Conservation (phyloP, 2,113 vertebrate genomes). For the Astatotilapia flaviijosephi region DNA sequence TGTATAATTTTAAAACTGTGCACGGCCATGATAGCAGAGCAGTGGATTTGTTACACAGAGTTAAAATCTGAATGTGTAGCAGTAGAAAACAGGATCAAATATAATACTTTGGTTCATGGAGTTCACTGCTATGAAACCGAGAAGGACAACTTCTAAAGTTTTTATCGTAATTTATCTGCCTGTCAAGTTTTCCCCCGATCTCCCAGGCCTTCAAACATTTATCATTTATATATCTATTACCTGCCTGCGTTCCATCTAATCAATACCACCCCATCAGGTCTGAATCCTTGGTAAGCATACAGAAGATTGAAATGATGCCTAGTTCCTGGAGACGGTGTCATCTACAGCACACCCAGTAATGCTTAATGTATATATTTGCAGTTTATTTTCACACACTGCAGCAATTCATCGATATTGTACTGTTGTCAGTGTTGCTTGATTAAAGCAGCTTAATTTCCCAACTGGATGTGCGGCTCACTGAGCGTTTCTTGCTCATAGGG, state of each 20-base stretch:
- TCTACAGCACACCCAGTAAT: background rate
- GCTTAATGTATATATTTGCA: background rate
- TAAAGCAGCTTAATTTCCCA: background rate
- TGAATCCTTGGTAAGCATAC: background rate
- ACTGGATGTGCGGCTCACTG: background rate
- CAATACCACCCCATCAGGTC: slow-evolving; percentile 1
- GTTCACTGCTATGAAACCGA: background rate
- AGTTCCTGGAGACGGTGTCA: background rate
- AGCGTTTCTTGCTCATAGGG: background rate
- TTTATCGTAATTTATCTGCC: background rate
- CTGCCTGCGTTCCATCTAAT: background rate
- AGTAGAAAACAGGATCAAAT: background rate
- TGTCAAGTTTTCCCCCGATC: background rate
- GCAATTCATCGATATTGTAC: background rate
- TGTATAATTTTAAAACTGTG: background rate
- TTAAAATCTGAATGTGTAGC: background rate
- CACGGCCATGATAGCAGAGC: background rate
- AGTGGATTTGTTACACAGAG: background rate
- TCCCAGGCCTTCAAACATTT: background rate
- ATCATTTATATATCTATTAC: slow-evolving; percentile 14
- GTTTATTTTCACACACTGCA: background rate
- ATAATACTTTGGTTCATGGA: background rate
- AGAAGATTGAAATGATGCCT: background rate
- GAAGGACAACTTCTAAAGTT: background rate
- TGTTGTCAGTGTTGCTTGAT: background rate